Evolutionary conservation across 2,113 vertebrate genomes (phyloP), one percentile per base, ranked within the genome.

Genomic region (Microtus montanus): DNA sequence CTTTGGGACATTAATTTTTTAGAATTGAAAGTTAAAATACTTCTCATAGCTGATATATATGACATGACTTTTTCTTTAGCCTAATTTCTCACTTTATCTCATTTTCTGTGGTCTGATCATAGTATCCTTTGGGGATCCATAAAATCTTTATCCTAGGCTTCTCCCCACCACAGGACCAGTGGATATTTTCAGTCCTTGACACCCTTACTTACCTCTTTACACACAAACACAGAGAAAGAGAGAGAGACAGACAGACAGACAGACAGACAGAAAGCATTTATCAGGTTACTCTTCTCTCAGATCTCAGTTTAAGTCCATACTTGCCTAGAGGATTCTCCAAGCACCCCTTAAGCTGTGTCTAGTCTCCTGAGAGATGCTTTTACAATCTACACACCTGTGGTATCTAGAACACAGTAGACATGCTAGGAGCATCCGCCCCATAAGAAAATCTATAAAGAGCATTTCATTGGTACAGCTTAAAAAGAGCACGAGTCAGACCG

Each of bases 321-420:
- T 77, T 95, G 64, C 33, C 75, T 24, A 30, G 74, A 87, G 38
- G 93, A 87, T 61, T 63, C 61, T 49, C 33, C 63, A 19, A 13
- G 22, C 28, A 44, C 11, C 26, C 44, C 13, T 28, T 54, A 44
- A 52, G 75, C 13, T 9, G 54, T 41, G 75, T n/a, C 63, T 74
- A 47, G 58, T 22, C 74, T 84, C 79, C 26, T 44, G n/a, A 71
- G 35, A 64, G 7, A 0, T 5, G 28, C 38, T 83, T 2, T 4
- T n/a, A 58, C 26, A 38, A 41, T 35, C 1, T 0, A 7, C 30
- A 47, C 49, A 9, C 75, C 35, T 4, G 1, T 52, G 30, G 15
- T 49, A 13, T 24, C 44, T 52, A 47, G 52, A 26, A 71, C 19
- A 47, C 30, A 63, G 30, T 0, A 68, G 63, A 75, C 63, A 87